Evolutionary conservation across 2,797 vertebrate species (phyloP).

Genomic region (Eulemur rubriventer): DNA sequence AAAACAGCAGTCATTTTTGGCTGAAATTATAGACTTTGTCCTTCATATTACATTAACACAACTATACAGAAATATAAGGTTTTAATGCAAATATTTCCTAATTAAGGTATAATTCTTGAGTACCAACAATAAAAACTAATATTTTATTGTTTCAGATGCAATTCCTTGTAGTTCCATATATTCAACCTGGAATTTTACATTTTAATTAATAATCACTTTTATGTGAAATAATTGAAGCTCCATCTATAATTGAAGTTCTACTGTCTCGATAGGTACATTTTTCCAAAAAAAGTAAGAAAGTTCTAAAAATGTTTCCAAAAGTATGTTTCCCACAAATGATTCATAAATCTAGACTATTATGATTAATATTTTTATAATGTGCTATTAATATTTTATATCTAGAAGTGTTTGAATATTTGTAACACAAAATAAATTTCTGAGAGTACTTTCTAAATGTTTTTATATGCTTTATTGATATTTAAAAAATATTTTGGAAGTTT

Average conservation of each 20-base stretch:
- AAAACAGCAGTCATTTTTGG: not conserved
- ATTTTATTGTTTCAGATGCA: not conserved
- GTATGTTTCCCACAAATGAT: not conserved
- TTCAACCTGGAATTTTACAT: not conserved
- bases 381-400: not conserved
- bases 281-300: not conserved
- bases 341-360: not conserved
- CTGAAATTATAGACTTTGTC: not conserved
- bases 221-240: not conserved
- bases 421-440: not conserved
- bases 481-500: not conserved
- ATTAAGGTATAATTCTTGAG: not conserved
- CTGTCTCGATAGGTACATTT: not conserved
- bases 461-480: not conserved
- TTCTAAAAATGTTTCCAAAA: not conserved
- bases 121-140: not conserved
- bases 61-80: not conserved
- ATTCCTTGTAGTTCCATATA: not conserved
- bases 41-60: not conserved
- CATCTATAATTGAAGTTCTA: not conserved
- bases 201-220: not conserved
- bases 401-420: not conserved
- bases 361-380: not conserved
- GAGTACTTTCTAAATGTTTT: not conserved
- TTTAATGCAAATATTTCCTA: not conserved